phyloP scores from a whole-genome alignment of 2,888 invertebrate genomes.

The Bellardia pandia region DNA sequence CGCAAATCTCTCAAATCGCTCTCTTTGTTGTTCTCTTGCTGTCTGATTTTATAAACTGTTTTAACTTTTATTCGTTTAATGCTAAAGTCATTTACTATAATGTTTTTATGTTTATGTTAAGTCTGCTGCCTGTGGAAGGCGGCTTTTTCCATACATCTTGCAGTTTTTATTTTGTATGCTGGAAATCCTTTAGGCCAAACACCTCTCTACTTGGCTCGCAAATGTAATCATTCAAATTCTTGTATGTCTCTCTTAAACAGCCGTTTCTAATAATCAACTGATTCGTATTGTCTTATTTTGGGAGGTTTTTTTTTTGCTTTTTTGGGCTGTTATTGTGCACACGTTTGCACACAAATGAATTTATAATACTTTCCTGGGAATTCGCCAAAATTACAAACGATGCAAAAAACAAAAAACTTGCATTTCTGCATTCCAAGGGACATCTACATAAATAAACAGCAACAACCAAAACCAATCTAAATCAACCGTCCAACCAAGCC shows the following conservation, averaged over 20 bases:
- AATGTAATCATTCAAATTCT: conserved; percentile 64
- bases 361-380: conserved; percentile 72
- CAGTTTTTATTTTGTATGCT: not conserved
- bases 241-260: conserved; percentile 57
- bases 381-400: conserved; percentile 59
- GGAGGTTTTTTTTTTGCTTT: conserved; percentile 33
- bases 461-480: conserved; percentile 48
- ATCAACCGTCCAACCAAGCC: conserved; percentile 38
- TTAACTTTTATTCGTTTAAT: not conserved
- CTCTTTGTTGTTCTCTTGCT: not conserved
- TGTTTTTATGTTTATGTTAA: not conserved
- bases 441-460: conserved; percentile 59
- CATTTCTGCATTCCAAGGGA: conserved; percentile 70
- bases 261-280: conserved; percentile 67
- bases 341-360: conserved; percentile 65
- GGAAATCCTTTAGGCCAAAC: conserved; percentile 65
- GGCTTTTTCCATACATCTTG: conserved; percentile 44
- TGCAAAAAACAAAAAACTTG: conserved; percentile 52
- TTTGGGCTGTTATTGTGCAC: conserved; percentile 38
- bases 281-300: conserved; percentile 47
- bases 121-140: conserved; percentile 18
- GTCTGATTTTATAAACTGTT: conserved; percentile 1
- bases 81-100: not conserved
- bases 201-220: conserved; percentile 33
- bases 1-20: conserved; percentile 15